Percentiles rank a stretch among this genome's conserved stretches.
phyloP scores from a whole-genome alignment of 2,888 invertebrate genomes.

The Lysandra bellargus region DNA sequence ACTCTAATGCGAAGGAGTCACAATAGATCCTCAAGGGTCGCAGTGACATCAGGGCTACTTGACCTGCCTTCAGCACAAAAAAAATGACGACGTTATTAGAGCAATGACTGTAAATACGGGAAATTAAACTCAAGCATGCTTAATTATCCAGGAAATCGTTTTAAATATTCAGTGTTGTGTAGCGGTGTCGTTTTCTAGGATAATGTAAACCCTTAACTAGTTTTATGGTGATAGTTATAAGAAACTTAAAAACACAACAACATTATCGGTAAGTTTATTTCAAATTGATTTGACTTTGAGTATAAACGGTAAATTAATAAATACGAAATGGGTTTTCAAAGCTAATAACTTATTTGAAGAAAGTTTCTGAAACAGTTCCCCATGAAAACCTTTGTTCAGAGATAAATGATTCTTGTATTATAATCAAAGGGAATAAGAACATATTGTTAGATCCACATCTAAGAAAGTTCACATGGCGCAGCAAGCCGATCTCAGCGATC shows the following conservation, averaged over 20 bases:
- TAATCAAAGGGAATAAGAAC: conserved; percentile 14
- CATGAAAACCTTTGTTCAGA: neutral
- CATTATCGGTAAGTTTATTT: neutral
- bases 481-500: neutral
- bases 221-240: neutral
- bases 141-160: conserved; percentile 46
- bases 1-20: no score
- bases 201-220: neutral
- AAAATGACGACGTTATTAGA: conserved; percentile 60
- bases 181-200: neutral
- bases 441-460: conserved; percentile 4
- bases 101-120: conserved; percentile 59
- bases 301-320: neutral
- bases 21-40: no score
- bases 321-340: neutral
- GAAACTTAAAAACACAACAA: neutral
- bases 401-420: neutral
- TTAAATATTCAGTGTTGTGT: neutral
- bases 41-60: no score
- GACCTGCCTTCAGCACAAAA: no score
- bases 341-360: neutral
- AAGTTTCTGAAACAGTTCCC: neutral
- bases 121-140: conserved; percentile 66
- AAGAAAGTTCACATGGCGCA: conserved; percentile 8
- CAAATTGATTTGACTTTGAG: neutral